Percentiles rank a stretch among this genome's conserved stretches.
These are phyloP conservation scores for Spea multiplicata DNA, from an alignment of 2,113 vertebrate genomes.

Conservation along the genomic window DNA sequence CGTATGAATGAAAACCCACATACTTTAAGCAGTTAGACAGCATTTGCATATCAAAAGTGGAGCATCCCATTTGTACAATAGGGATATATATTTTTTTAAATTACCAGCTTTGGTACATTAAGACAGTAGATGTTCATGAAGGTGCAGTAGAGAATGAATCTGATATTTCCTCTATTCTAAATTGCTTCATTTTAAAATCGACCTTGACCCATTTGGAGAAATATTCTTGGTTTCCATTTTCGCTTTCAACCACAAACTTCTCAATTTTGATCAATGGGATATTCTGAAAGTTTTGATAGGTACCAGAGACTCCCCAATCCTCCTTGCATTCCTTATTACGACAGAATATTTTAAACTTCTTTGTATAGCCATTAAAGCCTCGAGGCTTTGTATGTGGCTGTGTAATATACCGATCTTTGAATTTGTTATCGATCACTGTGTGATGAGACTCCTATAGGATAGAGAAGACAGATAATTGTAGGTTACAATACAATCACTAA, in stretches of 20 bases:
- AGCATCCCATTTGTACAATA: too few relatives aligned
- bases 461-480: background rate
- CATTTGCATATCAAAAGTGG: too few relatives aligned
- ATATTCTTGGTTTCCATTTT: conserved; percentile 52
- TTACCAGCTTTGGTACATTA: too few relatives aligned
- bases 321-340: conserved; percentile 53
- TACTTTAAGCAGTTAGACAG: too few relatives aligned
- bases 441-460: conserved; percentile 55
- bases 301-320: conserved; percentile 71
- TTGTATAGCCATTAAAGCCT: conserved; percentile 52
- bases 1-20: too few relatives aligned
- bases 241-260: conserved; percentile 67
- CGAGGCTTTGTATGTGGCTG: conserved; percentile 44
- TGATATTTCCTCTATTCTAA: conserved; percentile 58
- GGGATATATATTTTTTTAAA: too few relatives aligned
- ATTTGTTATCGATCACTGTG: conserved; percentile 54
- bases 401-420: conserved; percentile 57
- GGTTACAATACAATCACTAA: background rate
- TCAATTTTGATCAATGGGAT: conserved; percentile 74
- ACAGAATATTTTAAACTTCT: conserved; percentile 68
- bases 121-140: too few relatives aligned
- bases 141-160: background rate
- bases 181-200: conserved; percentile 59
- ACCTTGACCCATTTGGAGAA: conserved; percentile 66
- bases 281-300: conserved; percentile 62